These are phyloP conservation scores for Bembecia ichneumoniformis DNA, from an alignment of 2,888 invertebrate genomes.

Conservation along the genomic window DNA sequence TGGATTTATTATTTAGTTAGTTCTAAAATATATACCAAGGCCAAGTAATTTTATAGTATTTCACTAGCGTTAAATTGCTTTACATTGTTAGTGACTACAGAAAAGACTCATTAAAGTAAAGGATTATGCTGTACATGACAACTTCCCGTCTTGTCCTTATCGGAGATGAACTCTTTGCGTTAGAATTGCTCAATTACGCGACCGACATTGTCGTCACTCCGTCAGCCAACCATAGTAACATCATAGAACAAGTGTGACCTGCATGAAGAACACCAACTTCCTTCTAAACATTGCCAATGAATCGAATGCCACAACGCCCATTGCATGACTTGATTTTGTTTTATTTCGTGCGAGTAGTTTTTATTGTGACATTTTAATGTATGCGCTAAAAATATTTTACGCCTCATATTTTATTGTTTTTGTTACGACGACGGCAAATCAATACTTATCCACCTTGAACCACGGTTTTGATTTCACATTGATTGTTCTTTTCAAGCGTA, in stretches of 20 bases:
- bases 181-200: conserved; percentile 54
- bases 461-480: conserved; percentile 52
- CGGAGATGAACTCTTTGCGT: conserved; percentile 49
- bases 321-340: conserved; percentile 4
- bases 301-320: conserved; percentile 20
- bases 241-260: conserved; percentile 52
- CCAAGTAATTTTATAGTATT: too few relatives aligned
- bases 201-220: conserved; percentile 57
- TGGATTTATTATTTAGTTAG: too few relatives aligned
- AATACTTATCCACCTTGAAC: conserved; percentile 50
- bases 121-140: conserved; percentile 17
- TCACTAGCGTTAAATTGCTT: too few relatives aligned
- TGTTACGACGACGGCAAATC: conserved; percentile 36
- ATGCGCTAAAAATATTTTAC: conserved; percentile 12
- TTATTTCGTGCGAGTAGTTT: conserved; percentile 5
- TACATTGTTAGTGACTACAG: too few relatives aligned
- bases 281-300: conserved; percentile 31
- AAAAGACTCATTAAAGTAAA: conserved; percentile 2
- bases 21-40: too few relatives aligned
- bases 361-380: conserved; percentile 10
- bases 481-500: conserved; percentile 55
- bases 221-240: conserved; percentile 50
- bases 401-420: conserved; percentile 24
- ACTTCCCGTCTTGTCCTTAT: conserved; percentile 52
- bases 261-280: conserved; percentile 41